Base-by-base conservation (phyloP, 2,888 invertebrate genomes). In the Erebia aethiops region DNA sequence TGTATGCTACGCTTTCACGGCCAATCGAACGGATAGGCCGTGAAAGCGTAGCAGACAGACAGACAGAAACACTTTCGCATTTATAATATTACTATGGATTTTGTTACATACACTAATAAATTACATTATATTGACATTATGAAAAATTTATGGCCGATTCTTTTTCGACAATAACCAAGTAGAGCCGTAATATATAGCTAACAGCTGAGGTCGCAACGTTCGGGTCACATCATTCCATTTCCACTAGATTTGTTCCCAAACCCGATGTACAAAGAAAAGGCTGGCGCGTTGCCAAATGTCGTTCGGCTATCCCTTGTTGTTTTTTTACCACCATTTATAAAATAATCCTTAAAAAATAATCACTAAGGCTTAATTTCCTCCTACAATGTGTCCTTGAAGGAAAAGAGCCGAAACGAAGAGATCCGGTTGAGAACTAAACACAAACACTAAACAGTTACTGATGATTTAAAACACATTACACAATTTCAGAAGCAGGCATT, bases 211-310 rank as follows among this genome's bases (percentile, higher is more conserved):
- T 74, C 71, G 75, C 68, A 73, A 74, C 67, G 74, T 70, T 72
- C 73, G 64, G 73, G 74, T 75, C 18, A 54, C 54, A 54, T 75
- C 70, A 75, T 79, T 77, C 77, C 73, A 77, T 80, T 80, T 88
- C 83, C 82, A 84, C 80, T 81, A 82, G 85, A 87, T 87, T 87
- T 86, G 87, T 83, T 82, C 81, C 80, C 82, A 78, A 84, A 84
- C 81, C 81, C 81, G 79, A 79, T 77, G 81, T 81, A 80, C 80
- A 76, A 80, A 80, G 85, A 76, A 73, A 79, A 77, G 80, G 77
- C 82, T 92, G 92, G 92, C 88, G 69, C 71, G 21, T 69, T 71
- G 84, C 92, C 92, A 92, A 91, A 87, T 84, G 81, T 80, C 80
- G 80, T 81, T 82, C 83, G 79, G 86, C 85, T 82, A 84, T 85